Percentiles rank a stretch among this genome's conserved stretches.
Evolutionary conservation across 2,797 vertebrate species (phyloP).

Genomic region (Enteromius fasciolatus): DNA sequence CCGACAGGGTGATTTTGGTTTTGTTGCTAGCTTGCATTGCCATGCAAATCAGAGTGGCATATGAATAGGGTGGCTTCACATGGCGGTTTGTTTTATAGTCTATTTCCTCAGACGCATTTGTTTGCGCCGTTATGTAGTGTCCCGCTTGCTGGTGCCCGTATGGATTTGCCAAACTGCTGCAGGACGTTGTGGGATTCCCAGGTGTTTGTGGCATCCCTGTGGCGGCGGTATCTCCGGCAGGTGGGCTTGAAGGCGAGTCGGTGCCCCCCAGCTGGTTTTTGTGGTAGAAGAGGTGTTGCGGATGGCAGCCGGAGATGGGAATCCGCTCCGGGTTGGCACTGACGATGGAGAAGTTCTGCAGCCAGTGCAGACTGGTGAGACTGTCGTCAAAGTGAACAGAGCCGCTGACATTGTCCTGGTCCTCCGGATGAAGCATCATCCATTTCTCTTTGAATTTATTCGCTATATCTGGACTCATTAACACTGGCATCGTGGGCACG

Average conservation of each 20-base stretch:
- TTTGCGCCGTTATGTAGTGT: constrained; percentile 64
- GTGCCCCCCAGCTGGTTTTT: constrained; percentile 70
- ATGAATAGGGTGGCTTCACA: constrained; percentile 86
- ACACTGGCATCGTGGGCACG: constrained; percentile 77
- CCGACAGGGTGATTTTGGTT: constrained; percentile 85
- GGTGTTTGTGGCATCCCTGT: constrained; percentile 77
- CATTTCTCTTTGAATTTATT: constrained; percentile 78
- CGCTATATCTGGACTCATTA: constrained; percentile 77
- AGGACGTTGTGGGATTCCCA: constrained; percentile 78
- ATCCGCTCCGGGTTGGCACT: constrained; percentile 78
- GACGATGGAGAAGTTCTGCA: constrained; percentile 87
- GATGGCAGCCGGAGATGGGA: constrained; percentile 67
- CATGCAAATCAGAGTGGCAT: constrained; percentile 88
- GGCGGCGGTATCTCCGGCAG: constrained; percentile 82
- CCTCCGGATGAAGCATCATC: constrained; percentile 73
- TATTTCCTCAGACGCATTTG: constrained; percentile 72
- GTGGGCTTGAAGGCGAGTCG: constrained; percentile 83
- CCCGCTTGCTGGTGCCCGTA: constrained; percentile 52
- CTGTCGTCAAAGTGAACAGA: constrained; percentile 81
- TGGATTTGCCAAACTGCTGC: constrained; percentile 67
- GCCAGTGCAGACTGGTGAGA: constrained; percentile 88
- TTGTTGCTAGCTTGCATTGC: constrained; percentile 86
- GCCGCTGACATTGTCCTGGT: constrained; percentile 68
- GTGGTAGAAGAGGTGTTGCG: constrained; percentile 70
- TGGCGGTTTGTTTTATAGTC: constrained; percentile 83